Percentiles rank a stretch among this genome's conserved stretches.
phyloP scores from a whole-genome alignment of 2,888 invertebrate species.

The Aspidiotus rigidus region DNA sequence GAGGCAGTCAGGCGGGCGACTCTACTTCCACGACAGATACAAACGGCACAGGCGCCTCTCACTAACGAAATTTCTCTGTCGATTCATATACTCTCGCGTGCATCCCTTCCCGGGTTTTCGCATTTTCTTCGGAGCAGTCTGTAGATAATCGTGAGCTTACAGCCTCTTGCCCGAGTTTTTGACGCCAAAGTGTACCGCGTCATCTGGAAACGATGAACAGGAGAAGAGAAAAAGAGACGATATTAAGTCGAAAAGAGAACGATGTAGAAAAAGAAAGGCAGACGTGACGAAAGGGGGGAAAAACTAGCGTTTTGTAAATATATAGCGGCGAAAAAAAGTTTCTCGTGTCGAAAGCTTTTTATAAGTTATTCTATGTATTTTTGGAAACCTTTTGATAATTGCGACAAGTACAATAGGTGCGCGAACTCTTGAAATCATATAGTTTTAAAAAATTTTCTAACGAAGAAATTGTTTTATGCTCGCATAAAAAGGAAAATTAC shows the following conservation, averaged over 20 bases:
- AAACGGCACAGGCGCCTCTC: conserved; percentile 31
- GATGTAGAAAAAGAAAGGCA: too few relatives aligned
- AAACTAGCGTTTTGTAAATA: neutral
- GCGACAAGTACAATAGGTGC: too few relatives aligned
- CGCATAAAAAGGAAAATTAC: too few relatives aligned
- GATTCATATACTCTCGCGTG: conserved; percentile 10
- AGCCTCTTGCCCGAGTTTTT: conserved; percentile 23
- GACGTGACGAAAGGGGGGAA: neutral
- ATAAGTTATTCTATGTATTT: conserved; percentile 7
- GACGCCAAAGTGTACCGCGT: conserved; percentile 22
- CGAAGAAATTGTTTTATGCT: too few relatives aligned
- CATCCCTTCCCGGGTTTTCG: conserved; percentile 18
- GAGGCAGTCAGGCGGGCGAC: conserved; percentile 31
- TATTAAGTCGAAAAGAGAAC: too few relatives aligned
- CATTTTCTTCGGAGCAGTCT: conserved; percentile 30
- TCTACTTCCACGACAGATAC: conserved; percentile 26
- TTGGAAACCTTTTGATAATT: neutral
- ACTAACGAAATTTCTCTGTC: conserved; percentile 27
- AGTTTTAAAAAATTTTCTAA: too few relatives aligned
- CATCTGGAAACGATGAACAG: conserved; percentile 10
- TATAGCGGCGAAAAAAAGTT: neutral
- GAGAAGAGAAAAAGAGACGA: conserved; percentile 3
- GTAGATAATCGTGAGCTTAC: conserved; percentile 27
- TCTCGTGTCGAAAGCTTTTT: conserved; percentile 7
- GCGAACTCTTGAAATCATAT: too few relatives aligned